phyloP scores from a whole-genome alignment of 2,113 vertebrate genomes.

The Plotosus lineatus region DNA sequence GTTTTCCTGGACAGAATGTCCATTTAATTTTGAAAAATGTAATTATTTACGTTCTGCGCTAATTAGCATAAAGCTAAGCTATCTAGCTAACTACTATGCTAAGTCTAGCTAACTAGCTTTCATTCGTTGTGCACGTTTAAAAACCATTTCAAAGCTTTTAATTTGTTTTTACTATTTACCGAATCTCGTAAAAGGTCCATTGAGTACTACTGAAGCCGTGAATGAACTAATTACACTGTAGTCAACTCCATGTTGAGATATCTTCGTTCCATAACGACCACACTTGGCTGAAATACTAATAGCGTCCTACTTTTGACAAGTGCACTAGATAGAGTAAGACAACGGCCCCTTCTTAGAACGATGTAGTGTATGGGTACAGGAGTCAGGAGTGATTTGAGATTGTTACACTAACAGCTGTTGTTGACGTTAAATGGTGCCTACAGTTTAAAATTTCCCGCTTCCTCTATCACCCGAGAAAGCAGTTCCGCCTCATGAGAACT shows the following conservation, averaged over 20 bases:
- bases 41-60: not conserved
- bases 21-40: not conserved
- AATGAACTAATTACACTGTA: not conserved
- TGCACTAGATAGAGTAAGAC: not conserved
- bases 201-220: not conserved
- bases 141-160: not conserved
- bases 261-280: not conserved
- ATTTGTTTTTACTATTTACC: constrained; percentile 26
- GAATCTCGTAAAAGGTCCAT: constrained; percentile 42
- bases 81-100: not conserved
- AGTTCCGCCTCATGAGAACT: too few relatives aligned
- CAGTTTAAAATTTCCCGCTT: constrained; percentile 75
- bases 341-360: not conserved
- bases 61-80: not conserved
- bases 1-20: not conserved
- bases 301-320: not conserved
- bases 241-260: not conserved
- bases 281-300: not conserved
- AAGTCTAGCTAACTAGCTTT: not conserved
- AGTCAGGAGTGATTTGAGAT: not conserved
- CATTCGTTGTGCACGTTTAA: not conserved
- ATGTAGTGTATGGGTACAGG: not conserved
- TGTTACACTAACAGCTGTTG: constrained; percentile 14
- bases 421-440: constrained; percentile 42
- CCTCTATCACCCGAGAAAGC: constrained; percentile 39